Evolutionary conservation across 2,797 vertebrate species (phyloP).

Genomic region (Notolabrus celidotus): DNA sequence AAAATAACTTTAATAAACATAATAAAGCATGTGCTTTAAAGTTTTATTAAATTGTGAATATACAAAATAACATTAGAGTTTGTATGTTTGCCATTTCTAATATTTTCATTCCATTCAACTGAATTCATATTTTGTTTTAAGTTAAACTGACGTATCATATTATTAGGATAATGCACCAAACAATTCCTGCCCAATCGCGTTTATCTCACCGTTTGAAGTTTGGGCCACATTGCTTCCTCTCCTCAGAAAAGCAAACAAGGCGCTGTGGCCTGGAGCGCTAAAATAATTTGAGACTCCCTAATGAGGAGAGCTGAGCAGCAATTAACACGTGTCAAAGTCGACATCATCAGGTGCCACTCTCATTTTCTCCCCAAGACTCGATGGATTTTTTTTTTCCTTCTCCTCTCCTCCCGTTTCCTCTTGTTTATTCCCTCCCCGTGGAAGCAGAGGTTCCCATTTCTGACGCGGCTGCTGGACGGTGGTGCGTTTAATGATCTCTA

Average conservation of each 20-base stretch:
- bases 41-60: not conserved
- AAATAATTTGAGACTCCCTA: conserved; percentile 94
- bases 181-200: not conserved
- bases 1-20: not conserved
- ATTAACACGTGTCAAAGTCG: conserved; percentile 98
- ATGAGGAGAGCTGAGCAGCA: conserved; percentile 96
- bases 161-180: no score
- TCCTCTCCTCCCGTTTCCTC: conserved; percentile 32
- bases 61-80: not conserved
- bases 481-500: conserved; percentile 89
- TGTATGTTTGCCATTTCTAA: not conserved
- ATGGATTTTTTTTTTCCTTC: conserved; percentile 78
- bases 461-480: conserved; percentile 67
- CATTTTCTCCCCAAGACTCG: conserved; percentile 91
- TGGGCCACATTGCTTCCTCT: conserved; percentile 72
- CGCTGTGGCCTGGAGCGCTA: conserved; percentile 86
- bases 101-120: not conserved
- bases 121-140: no score
- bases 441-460: conserved; percentile 39
- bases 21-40: not conserved
- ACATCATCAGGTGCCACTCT: conserved; percentile 98
- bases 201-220: conserved; percentile 29
- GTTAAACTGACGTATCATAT: no score
- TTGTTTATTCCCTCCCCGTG: conserved; percentile 81
- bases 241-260: conserved; percentile 87